A percentile compares a stretch with the other conserved stretches of the same genome.
These are phyloP conservation scores for Atta texana DNA, from an alignment of 1,140 invertebrate genomes.

Conservation along the genomic window DNA sequence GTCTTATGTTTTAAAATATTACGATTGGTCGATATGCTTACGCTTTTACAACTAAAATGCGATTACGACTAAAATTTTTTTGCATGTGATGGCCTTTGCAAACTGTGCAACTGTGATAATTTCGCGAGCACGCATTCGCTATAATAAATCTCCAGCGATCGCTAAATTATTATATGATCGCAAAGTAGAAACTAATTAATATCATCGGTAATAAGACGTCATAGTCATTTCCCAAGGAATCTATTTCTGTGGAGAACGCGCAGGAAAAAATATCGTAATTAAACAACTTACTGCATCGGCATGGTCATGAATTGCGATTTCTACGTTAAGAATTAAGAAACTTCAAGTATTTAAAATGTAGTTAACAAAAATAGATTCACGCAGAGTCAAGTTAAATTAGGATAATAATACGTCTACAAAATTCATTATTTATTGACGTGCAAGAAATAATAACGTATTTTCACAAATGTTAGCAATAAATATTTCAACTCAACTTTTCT, in stretches of 20 bases:
- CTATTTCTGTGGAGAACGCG: conserved; percentile 7
- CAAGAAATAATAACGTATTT: not conserved
- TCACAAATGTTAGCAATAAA: not conserved
- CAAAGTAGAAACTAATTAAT: not conserved
- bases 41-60: too few species aligned
- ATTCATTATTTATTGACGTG: not conserved
- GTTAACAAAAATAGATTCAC: too few species aligned
- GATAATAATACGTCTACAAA: not conserved
- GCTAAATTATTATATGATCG: conserved; percentile 3
- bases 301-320: too few species aligned
- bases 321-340: too few species aligned
- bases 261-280: conserved; percentile 2
- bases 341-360: too few species aligned
- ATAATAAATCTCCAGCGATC: not conserved
- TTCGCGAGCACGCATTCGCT: not conserved
- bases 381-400: too few species aligned
- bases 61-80: too few species aligned
- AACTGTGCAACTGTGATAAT: not conserved
- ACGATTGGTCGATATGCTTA: too few species aligned
- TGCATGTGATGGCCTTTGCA: not conserved
- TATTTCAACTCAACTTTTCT: not conserved
- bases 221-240: conserved; percentile 4
- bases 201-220: not conserved
- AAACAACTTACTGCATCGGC: not conserved
- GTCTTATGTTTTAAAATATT: too few species aligned